Conservation (phyloP, 2,888 invertebrate species). For the Hartigia nigra region DNA sequence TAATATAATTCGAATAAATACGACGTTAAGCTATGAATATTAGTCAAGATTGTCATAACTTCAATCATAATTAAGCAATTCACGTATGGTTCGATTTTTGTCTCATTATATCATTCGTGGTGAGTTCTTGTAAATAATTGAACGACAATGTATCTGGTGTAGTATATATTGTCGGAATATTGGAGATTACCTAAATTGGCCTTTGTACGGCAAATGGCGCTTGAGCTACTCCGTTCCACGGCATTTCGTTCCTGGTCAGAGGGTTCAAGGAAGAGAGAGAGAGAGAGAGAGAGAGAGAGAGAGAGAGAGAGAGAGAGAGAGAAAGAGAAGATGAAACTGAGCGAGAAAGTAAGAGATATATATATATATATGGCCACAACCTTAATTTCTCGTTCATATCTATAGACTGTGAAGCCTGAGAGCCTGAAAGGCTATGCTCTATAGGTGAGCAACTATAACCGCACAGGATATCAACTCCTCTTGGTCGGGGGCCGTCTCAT, state of each 20-base stretch:
- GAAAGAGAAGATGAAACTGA: too few relatives aligned
- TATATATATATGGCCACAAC: slow-evolving; percentile 26
- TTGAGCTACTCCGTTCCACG: slow-evolving; percentile 15
- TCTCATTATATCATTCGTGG: neutral
- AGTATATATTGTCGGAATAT: neutral
- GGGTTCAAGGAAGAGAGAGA: slow-evolving; percentile 24
- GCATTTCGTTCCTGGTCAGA: slow-evolving; percentile 39
- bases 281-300: neutral
- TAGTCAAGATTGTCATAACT: neutral
- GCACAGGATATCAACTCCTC: slow-evolving; percentile 57
- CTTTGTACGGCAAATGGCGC: slow-evolving; percentile 34
- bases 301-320: neutral
- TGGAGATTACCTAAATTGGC: slow-evolving; percentile 54
- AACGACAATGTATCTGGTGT: neutral
- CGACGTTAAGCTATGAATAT: neutral
- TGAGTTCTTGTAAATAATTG: neutral
- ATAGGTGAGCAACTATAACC: slow-evolving; percentile 43
- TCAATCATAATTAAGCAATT: neutral
- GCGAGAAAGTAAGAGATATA: neutral
- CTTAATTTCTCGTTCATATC: slow-evolving; percentile 35
- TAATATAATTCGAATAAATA: neutral
- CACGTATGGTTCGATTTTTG: neutral
- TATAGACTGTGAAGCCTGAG: slow-evolving; percentile 16
- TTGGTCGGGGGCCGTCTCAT: slow-evolving; percentile 66
- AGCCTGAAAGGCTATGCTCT: slow-evolving; percentile 6